Base-by-base conservation (phyloP, 2,797 vertebrate species). In the Leuciscus waleckii region DNA sequence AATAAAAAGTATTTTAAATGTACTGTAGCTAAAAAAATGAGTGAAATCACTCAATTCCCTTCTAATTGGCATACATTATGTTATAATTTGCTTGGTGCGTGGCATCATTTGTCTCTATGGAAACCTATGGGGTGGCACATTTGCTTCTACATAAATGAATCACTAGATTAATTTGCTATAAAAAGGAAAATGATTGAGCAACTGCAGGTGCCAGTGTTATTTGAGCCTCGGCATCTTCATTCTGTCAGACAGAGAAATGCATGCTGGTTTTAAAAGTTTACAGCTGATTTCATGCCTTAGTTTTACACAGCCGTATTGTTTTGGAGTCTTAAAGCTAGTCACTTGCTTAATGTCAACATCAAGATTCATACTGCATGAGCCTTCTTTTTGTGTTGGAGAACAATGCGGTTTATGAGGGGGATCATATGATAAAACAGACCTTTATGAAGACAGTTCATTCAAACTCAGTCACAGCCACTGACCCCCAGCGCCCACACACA, bases 61-160 rank as follows among this genome's bases (percentile, higher is more conserved):
- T 79, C 73, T 87, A 84, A 89, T 86, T 89, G 84, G 69, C 83
- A 74, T 69, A 85, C 74, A 85, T 90, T 88, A 90, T 87, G 88
- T 79, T 80, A 88, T 89, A 67, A 83, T 87, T 85, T 79, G 69
- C 58, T 78, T 65, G 39, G 70, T 76, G 69, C 75, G 76, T 79
- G 70, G 80, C 76, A 88, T 87, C 58, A 87, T 91, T 87, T 86
- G 82, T 90, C 86, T 73, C 87, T 68, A 85, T 84, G 84, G 86
- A 80, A 90, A 89, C 85, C 75, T 49, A 87, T 86, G 69, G 68
- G 11, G 39, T 49, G 74, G 74, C 85, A 43, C 73, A 81, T 78
- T 81, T 79, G 32, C 56, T 43, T 63, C 75, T 35, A 16, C 69
- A 56, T 83, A 87, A 87, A 87, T 82, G 41, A 85, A 68, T 76